Conservation (phyloP, 2,888 invertebrate species). For the Dastarcus helophoroides region DNA sequence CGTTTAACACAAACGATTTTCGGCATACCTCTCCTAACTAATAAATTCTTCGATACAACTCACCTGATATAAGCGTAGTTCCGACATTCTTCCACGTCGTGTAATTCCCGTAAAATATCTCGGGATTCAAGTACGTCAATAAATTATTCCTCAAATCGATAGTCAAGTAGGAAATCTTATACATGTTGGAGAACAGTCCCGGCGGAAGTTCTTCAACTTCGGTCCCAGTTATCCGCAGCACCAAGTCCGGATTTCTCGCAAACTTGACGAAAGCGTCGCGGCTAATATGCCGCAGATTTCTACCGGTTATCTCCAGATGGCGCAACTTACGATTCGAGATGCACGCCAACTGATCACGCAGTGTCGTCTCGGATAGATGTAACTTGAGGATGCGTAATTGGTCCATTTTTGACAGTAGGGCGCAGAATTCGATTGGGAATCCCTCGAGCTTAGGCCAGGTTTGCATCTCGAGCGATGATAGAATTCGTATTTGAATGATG, state of each 20-base stretch:
- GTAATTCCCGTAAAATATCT: constrained; percentile 76
- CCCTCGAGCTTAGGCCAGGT: constrained; percentile 66
- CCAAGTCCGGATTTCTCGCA: constrained; percentile 61
- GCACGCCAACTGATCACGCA: constrained; percentile 66
- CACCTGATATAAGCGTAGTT: constrained; percentile 73
- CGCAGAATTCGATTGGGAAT: constrained; percentile 47
- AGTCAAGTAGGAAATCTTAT: constrained; percentile 67
- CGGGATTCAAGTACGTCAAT: constrained; percentile 66
- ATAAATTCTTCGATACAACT: too few species aligned
- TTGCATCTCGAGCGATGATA: constrained; percentile 59
- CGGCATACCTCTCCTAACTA: too few species aligned
- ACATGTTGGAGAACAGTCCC: constrained; percentile 65
- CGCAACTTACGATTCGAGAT: constrained; percentile 68
- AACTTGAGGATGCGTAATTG: constrained; percentile 65
- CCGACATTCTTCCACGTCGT: constrained; percentile 81
- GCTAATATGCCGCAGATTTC: constrained; percentile 59
- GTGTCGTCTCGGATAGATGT: constrained; percentile 59
- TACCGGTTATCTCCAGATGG: constrained; percentile 69
- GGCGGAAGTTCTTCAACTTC: constrained; percentile 68
- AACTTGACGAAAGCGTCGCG: constrained; percentile 67
- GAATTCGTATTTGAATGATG: constrained; percentile 56
- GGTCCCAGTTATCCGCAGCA: constrained; percentile 65
- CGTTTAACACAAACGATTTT: too few species aligned
- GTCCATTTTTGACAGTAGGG: constrained; percentile 58
- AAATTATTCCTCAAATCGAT: constrained; percentile 75